Evolutionary conservation across 1,140 invertebrate species (phyloP).

Genomic region (Glossosoma conforme): DNA sequence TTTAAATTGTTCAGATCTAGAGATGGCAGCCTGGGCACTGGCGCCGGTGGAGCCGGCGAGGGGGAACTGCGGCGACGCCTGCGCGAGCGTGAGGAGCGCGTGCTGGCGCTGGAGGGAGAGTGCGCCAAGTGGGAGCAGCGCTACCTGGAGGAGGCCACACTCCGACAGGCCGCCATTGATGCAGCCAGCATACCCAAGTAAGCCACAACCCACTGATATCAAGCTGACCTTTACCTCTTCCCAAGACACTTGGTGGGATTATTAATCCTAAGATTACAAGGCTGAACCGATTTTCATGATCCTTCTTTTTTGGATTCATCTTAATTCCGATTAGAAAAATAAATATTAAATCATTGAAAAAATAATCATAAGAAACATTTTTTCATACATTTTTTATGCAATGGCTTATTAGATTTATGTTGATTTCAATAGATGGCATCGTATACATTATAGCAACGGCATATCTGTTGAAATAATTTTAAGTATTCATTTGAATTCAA

Average conservation of each 20-base stretch:
- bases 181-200: conserved; percentile 81
- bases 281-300: background rate
- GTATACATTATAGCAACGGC: too few species aligned
- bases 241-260: too few species aligned
- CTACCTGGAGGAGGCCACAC: conserved; percentile 78
- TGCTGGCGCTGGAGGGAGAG: conserved; percentile 76
- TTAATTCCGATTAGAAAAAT: too few species aligned
- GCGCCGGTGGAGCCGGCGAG: conserved; percentile 50
- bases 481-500: too few species aligned
- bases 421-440: too few species aligned
- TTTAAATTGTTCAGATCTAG: conserved; percentile 21
- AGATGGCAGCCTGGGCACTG: conserved; percentile 27
- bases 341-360: too few species aligned
- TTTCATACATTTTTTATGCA: too few species aligned
- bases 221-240: too few species aligned
- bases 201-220: conserved; percentile 31
- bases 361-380: too few species aligned
- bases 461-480: too few species aligned
- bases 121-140: conserved; percentile 84
- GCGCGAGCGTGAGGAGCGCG: conserved; percentile 73
- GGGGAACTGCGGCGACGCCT: conserved; percentile 63
- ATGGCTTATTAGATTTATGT: too few species aligned
- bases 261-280: too few species aligned
- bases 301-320: background rate
- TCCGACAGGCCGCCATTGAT: conserved; percentile 78